Percentiles rank a stretch among this genome's conserved stretches.
Evolutionary conservation across 2,113 vertebrate genomes (phyloP).

Genomic region (Rynchops niger): DNA sequence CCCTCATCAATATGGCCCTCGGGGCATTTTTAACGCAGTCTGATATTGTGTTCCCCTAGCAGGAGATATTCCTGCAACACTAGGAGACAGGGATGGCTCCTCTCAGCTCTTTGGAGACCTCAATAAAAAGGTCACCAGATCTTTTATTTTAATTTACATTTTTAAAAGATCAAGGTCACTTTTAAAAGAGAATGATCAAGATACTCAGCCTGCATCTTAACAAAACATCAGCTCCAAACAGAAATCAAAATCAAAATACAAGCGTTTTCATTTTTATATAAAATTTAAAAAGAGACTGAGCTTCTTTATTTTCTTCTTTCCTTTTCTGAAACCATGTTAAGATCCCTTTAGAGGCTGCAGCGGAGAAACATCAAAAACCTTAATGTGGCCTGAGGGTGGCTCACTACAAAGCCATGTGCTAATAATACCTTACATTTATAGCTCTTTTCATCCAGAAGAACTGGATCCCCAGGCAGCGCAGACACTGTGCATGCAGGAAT

Average conservation of each 20-base stretch:
- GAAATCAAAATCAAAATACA: background rate
- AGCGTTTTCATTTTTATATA: background rate
- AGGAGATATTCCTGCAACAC: background rate
- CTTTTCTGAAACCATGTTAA: background rate
- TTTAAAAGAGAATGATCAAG: background rate
- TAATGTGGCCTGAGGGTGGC: slow-evolving; percentile 56
- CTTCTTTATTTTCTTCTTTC: background rate
- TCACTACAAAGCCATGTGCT: slow-evolving; percentile 55
- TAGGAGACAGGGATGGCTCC: background rate
- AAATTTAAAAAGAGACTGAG: background rate
- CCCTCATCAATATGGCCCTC: background rate
- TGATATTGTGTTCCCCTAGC: background rate
- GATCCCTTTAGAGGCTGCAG: slow-evolving; percentile 27
- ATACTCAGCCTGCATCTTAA: background rate
- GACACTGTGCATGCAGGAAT: background rate
- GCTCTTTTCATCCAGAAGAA: slow-evolving; percentile 19
- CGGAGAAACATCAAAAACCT: slow-evolving; percentile 42
- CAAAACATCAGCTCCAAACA: background rate
- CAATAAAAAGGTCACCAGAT: slow-evolving; percentile 14
- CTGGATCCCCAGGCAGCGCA: background rate
- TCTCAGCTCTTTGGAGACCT: background rate
- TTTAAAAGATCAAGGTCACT: slow-evolving; percentile 15
- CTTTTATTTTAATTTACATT: background rate
- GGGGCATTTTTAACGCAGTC: background rate
- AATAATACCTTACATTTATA: slow-evolving; percentile 43